phyloP scores from a whole-genome alignment of 2,797 vertebrate genomes.

The Gymnopithys bicolor region DNA sequence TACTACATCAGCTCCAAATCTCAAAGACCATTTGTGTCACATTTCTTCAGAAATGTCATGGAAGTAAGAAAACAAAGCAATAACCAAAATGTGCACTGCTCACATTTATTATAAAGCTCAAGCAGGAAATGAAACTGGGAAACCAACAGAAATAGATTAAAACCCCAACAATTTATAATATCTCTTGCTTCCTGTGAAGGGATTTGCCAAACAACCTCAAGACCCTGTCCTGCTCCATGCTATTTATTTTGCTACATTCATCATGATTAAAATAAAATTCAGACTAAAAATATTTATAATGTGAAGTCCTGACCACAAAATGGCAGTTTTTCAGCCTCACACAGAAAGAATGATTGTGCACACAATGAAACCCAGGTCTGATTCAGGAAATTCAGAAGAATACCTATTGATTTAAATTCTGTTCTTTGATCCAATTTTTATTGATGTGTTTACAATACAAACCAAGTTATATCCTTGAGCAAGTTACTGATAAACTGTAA shows the following conservation, averaged over 20 bases:
- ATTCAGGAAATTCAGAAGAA: background rate
- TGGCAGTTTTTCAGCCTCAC: background rate
- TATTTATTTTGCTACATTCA: background rate
- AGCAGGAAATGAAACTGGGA: background rate
- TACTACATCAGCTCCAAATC: background rate
- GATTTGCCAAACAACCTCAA: background rate
- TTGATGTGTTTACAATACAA: background rate
- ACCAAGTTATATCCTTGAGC: background rate
- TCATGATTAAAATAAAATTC: background rate
- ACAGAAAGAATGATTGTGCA: background rate
- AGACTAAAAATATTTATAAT: background rate
- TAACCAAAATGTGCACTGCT: constrained; percentile 53
- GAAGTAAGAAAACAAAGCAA: background rate
- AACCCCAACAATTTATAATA: background rate
- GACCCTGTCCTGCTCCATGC: background rate
- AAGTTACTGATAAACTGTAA: too few relatives aligned
- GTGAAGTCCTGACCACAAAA: background rate
- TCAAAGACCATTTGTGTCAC: background rate
- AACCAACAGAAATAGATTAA: background rate
- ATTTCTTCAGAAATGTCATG: background rate
- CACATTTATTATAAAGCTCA: constrained; percentile 68
- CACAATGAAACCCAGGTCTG: background rate
- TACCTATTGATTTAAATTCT: background rate
- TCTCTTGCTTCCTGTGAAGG: background rate
- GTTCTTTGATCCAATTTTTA: background rate